Evolutionary conservation across 2,113 vertebrate species (phyloP).

Genomic region (Triplophysa rosa): DNA sequence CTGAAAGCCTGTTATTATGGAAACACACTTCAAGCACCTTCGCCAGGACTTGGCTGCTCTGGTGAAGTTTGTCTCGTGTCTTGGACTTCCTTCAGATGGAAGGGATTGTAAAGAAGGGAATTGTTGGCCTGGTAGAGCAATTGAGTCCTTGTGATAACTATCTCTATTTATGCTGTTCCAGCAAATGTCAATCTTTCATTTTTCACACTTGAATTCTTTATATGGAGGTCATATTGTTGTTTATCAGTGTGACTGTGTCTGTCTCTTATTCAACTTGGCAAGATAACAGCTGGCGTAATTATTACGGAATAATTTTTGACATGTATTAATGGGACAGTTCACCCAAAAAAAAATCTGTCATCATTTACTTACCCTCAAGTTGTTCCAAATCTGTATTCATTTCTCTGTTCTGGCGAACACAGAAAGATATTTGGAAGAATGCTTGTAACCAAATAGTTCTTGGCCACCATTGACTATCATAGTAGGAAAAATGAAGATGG

Average conservation of each 20-base stretch:
- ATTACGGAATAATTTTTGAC: constrained; percentile 36
- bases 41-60: constrained; percentile 16
- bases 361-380: too few species aligned
- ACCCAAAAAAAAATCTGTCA: too few species aligned
- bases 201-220: constrained; percentile 49
- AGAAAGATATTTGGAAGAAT: too few species aligned
- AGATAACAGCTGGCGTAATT: constrained; percentile 17
- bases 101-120: constrained; percentile 16
- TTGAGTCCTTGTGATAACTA: constrained; percentile 58
- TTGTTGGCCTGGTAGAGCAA: constrained; percentile 48
- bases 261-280: constrained; percentile 40
- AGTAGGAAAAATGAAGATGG: too few species aligned
- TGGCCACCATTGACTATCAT: too few species aligned
- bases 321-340: neutral
- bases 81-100: constrained; percentile 24
- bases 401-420: too few species aligned
- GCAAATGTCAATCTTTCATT: constrained; percentile 56
- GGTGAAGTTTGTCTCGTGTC: neutral
- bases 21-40: constrained; percentile 6
- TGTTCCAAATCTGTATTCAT: too few species aligned
- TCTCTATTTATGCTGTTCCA: constrained; percentile 58
- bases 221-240: constrained; percentile 42
- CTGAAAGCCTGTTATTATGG: constrained; percentile 21
- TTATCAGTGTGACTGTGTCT: constrained; percentile 49
- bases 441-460: too few species aligned